These are phyloP conservation scores for honey bee (Apis mellifera) DNA, from an alignment of 1,140 invertebrate genomes.

Conservation along the genomic window DNA sequence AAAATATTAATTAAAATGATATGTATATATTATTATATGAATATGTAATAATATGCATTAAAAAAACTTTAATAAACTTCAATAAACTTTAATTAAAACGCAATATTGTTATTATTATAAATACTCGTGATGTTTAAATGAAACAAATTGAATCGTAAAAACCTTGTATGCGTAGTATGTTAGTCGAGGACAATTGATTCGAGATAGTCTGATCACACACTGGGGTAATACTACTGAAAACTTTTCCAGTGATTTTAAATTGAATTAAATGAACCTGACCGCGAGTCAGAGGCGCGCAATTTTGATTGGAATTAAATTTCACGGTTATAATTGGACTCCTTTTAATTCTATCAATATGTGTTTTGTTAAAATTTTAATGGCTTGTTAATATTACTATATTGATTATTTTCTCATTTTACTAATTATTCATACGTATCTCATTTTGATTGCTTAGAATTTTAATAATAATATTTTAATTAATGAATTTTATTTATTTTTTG, in stretches of 20 bases:
- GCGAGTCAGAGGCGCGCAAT: neutral
- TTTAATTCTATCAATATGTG: neutral
- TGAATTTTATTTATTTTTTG: neutral
- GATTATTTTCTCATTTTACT: too few species aligned
- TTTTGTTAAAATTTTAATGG: neutral
- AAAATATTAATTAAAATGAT: too few species aligned
- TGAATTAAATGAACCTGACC: neutral
- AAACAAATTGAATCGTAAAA: neutral
- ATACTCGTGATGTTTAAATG: neutral
- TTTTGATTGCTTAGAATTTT: too few species aligned
- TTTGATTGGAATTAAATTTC: neutral
- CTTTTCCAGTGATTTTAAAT: neutral
- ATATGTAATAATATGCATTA: too few species aligned
- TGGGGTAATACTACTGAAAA: slow-evolving; percentile 1
- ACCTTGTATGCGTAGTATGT: neutral
- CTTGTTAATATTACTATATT: neutral
- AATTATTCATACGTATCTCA: too few species aligned
- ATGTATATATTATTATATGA: too few species aligned
- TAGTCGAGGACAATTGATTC: neutral
- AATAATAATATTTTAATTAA: neutral
- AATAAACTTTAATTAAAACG: too few species aligned
- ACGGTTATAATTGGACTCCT: neutral
- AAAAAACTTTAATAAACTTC: too few species aligned
- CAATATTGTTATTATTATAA: too few species aligned
- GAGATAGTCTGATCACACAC: neutral